A percentile compares a stretch with the other conserved stretches of the same genome.
These are phyloP conservation scores for Phylloscopus collybita DNA, from an alignment of 2,797 vertebrate species.

Conservation along the genomic window DNA sequence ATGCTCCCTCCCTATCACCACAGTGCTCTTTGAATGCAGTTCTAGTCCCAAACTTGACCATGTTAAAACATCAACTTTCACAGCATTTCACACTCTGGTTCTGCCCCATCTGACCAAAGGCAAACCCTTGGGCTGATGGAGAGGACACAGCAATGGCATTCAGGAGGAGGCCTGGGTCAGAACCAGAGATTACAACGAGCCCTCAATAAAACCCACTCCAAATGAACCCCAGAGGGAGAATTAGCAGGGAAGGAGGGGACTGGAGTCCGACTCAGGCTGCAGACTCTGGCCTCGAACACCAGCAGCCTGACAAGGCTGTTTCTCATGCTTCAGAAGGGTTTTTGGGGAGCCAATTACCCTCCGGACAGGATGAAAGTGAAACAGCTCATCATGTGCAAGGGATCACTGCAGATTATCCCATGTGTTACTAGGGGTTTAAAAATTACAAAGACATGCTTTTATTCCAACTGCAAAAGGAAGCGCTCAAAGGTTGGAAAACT, in stretches of 20 bases:
- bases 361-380: fast-evolving
- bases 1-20: neutral
- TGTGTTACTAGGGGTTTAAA: neutral
- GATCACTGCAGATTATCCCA: neutral
- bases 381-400: neutral
- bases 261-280: neutral
- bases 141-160: fast-evolving
- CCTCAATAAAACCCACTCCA: neutral
- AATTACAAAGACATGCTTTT: fast-evolving
- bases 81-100: neutral
- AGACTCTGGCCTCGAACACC: neutral
- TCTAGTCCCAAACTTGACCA: neutral
- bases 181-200: neutral
- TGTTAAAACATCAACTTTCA: neutral
- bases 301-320: fast-evolving
- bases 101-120: neutral
- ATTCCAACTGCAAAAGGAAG: neutral
- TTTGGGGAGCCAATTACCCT: neutral
- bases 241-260: neutral
- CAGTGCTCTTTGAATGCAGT: neutral
- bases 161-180: neutral
- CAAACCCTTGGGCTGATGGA: neutral
- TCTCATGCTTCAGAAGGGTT: neutral
- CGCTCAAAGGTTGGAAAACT: neutral
- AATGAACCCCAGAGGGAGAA: neutral